A percentile compares a stretch with the other conserved stretches of the same genome.
phyloP scores from a whole-genome alignment of 2,113 vertebrate genomes.

The Hippolais icterina region DNA sequence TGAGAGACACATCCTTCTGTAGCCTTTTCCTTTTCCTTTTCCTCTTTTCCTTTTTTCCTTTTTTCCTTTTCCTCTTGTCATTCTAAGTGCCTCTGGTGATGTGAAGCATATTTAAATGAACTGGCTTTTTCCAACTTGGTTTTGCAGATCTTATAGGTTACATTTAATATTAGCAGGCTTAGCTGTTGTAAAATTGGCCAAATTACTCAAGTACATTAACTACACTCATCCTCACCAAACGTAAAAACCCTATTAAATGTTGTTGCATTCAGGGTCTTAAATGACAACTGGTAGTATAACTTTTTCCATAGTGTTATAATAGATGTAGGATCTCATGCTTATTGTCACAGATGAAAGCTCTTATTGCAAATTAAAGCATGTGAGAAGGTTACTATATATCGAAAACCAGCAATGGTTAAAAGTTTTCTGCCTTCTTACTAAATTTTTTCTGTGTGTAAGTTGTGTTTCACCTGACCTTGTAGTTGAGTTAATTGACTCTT shows the following conservation, averaged over 20 bases:
- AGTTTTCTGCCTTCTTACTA: neutral
- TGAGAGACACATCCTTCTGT: neutral
- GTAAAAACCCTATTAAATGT: neutral
- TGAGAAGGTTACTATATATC: neutral
- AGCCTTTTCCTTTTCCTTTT: neutral
- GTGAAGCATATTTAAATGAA: neutral
- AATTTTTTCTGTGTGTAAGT: neutral
- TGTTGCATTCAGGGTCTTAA: neutral
- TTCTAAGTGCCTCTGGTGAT: neutral
- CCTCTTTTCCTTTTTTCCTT: too few species aligned
- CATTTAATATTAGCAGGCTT: fast-evolving
- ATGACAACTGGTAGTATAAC: neutral
- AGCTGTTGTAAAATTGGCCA: neutral
- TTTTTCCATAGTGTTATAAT: neutral
- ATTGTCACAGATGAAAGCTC: neutral
- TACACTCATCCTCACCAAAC: neutral
- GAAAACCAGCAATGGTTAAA: neutral
- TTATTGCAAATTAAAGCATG: neutral
- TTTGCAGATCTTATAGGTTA: neutral
- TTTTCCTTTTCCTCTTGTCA: fast-evolving
- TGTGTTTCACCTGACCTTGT: neutral
- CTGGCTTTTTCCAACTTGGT: neutral
- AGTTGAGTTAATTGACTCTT: constrained; percentile 15
- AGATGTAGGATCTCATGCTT: neutral
- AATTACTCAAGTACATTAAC: neutral